These are phyloP conservation scores for Ciconia boyciana DNA, from an alignment of 2,113 vertebrate species.

Conservation along the genomic window DNA sequence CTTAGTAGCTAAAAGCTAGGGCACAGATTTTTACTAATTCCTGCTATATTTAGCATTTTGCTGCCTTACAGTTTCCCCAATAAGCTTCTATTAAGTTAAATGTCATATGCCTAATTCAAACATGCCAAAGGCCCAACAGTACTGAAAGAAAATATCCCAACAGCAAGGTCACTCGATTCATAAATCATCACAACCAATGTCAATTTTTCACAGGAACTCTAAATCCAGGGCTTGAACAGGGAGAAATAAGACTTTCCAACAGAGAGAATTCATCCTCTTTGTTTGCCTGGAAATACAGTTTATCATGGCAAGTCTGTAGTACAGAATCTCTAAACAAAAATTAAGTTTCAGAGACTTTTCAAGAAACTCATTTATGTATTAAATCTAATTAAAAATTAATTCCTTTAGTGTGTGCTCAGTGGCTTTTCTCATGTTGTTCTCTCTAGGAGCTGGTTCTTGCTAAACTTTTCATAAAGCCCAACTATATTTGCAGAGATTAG, in stretches of 20 bases:
- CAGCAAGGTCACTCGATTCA: conserved; percentile 9
- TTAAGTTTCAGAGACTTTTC: background rate
- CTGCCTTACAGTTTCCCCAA: background rate
- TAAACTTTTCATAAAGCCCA: background rate
- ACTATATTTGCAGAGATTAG: background rate
- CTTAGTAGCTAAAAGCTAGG: background rate
- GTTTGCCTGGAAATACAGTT: background rate
- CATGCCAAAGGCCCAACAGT: background rate
- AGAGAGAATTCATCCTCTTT: background rate
- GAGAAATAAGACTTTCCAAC: background rate
- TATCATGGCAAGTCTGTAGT: background rate
- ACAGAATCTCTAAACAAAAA: background rate
- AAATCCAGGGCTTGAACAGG: background rate
- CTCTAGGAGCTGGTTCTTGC: background rate
- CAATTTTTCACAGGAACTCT: background rate
- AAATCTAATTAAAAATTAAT: background rate
- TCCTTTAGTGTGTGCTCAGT: background rate
- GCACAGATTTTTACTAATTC: conserved; percentile 12
- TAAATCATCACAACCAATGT: background rate
- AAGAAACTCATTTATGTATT: background rate
- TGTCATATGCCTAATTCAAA: background rate
- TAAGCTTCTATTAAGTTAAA: conserved; percentile 18
- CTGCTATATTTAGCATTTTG: background rate
- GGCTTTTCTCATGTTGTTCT: background rate
- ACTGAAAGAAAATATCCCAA: conserved; percentile 3